Evolutionary conservation across 1,140 invertebrate species (phyloP).

Genomic region (Aricia agestis): DNA sequence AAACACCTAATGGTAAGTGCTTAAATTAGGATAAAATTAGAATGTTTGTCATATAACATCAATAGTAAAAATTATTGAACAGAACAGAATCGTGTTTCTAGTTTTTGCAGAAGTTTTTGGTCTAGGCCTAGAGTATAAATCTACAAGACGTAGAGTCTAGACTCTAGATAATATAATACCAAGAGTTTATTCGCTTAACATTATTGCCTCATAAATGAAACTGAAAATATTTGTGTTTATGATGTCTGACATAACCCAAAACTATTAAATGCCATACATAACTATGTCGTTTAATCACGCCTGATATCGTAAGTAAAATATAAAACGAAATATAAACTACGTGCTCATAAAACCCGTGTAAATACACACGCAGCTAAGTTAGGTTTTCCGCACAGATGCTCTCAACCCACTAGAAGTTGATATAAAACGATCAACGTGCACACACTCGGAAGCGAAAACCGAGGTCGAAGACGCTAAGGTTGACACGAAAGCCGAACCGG

Average conservation of each 20-base stretch:
- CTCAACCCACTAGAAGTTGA: constrained; percentile 53
- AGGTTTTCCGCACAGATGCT: constrained; percentile 59
- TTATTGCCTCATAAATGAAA: neutral
- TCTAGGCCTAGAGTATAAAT: no score
- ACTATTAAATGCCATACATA: neutral
- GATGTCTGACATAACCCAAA: neutral
- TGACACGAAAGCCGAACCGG: constrained; percentile 13
- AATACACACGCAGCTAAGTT: no score
- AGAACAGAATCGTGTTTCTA: no score
- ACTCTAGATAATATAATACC: no score
- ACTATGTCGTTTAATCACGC: neutral
- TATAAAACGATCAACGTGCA: constrained; percentile 31
- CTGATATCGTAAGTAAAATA: no score
- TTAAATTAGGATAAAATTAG: neutral
- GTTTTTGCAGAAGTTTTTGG: no score
- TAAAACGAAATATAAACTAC: no score
- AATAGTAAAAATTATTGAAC: no score
- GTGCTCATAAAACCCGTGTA: no score
- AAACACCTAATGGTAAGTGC: constrained; percentile 66
- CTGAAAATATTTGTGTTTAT: neutral
- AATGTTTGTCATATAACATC: no score
- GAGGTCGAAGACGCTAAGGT: constrained; percentile 5
- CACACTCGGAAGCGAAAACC: constrained; percentile 27
- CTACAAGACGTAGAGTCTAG: no score
- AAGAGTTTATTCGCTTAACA: no score